Base-by-base conservation (phyloP, 2,113 vertebrate genomes). In the Eulemur rufifrons region DNA sequence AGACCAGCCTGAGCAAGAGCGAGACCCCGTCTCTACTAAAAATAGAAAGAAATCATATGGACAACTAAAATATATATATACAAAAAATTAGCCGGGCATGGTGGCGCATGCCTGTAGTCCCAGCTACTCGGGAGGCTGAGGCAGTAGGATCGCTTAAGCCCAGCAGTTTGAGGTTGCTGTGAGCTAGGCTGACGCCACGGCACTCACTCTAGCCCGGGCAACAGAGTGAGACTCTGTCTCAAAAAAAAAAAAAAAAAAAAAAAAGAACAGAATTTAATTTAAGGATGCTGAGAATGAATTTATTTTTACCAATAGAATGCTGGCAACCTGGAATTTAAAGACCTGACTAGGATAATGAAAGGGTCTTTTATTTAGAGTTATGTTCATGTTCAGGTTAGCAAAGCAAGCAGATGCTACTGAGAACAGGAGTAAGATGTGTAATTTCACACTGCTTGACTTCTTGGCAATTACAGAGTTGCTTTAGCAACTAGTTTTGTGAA, bases 301-400 rank as follows among this genome's bases (percentile, higher is more conserved):
- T 90, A 85, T 95, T 96, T 91, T 96, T 96, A 45, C 52, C 63
- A 21, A 20, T 88, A 42, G 68, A 95, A 91, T 50, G 18, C 77
- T 89, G 56, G 77, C 68, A 94, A 77, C 68, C 56, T 96, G 47
- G 91, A 97, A 71, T 98, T 98, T 96, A 47, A 97, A 89, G 34
- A 5, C 42, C 66, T 93, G 61, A 68, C 39, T 96, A 23, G 47
- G 76, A 94, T 97, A 97, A 56, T 23, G 20, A 91, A 95, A 91
- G 66, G 39, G 23, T 89, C 68, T 95, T 93, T 88, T 89, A 93
- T 95, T 94, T 95, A 94, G 84, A 76, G 80, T 81, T 73, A 6
- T 96, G 20, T 95, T 86, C 78, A 64, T 93, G 39, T 95, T 97
- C n/a, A 2, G 66, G 50, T 83, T 94, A 95, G 76, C 86, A 95